A percentile compares a stretch with the other conserved stretches of the same genome.
phyloP scores from a whole-genome alignment of 2,113 vertebrate species.

The Taxidea taxus region DNA sequence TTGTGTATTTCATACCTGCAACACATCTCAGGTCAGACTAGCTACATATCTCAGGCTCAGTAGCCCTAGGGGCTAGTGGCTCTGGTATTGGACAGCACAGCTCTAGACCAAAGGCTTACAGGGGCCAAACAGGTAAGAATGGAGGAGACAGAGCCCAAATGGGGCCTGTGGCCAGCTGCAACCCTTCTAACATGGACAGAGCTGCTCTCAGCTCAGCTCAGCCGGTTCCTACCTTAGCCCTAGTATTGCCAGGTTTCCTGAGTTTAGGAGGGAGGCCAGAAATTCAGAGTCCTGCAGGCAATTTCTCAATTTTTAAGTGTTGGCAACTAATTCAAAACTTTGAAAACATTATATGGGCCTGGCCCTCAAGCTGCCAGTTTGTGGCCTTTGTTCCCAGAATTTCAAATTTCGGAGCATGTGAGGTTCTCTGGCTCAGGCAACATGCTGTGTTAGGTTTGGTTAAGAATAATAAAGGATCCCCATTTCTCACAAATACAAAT shows the following conservation, averaged over 20 bases:
- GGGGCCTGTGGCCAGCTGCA: not conserved
- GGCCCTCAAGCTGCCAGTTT: not conserved
- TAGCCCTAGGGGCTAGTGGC: not conserved
- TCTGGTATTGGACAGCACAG: not conserved
- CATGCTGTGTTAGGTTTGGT: not conserved
- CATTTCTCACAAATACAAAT: not conserved
- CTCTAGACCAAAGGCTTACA: not conserved
- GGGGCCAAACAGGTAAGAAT: not conserved
- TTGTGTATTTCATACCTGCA: not conserved
- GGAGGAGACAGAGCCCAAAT: not conserved
- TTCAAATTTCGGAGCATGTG: not conserved
- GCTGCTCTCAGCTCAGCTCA: not conserved
- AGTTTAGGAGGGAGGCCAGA: not conserved
- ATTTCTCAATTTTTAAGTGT: conserved; percentile 10
- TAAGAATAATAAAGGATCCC: not conserved
- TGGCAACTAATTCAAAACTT: not conserved
- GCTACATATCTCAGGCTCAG: not conserved
- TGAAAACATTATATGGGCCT: not conserved
- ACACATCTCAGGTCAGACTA: not conserved
- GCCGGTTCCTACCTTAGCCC: not conserved
- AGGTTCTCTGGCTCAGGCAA: not conserved
- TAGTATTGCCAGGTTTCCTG: not conserved
- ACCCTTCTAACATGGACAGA: not conserved
- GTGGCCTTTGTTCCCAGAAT: not conserved
- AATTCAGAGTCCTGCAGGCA: not conserved